These are phyloP conservation scores for Muscicapa comitata DNA, from an alignment of 2,797 vertebrate species.

Conservation along the genomic window DNA sequence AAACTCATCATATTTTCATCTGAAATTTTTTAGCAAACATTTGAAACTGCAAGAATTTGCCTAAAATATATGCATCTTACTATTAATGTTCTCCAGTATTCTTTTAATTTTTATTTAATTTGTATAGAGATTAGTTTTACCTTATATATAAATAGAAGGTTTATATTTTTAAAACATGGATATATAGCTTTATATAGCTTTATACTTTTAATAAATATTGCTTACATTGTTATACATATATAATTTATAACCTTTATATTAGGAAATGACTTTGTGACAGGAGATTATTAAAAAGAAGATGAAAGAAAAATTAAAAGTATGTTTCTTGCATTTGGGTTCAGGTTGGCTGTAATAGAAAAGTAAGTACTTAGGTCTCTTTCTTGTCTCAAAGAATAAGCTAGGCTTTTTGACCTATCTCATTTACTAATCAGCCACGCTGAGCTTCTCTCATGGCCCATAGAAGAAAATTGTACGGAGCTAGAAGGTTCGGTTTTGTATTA, in stretches of 20 bases:
- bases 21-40: background rate
- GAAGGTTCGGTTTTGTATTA: background rate
- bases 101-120: background rate
- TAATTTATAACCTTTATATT: background rate
- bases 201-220: background rate
- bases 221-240: background rate
- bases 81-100: background rate
- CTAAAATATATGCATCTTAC: background rate
- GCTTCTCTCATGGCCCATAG: background rate
- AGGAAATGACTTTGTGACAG: background rate
- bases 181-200: background rate
- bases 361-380: background rate
- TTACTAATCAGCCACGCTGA: background rate
- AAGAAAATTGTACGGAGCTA: background rate
- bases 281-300: background rate
- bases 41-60: background rate
- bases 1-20: rapidly evolving
- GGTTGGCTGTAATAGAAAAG: background rate
- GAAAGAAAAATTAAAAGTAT: background rate
- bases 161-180: background rate
- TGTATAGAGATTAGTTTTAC: background rate
- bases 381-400: background rate
- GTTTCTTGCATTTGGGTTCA: background rate
- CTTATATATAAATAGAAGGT: background rate
- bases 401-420: background rate